Evolutionary conservation across 2,888 invertebrate genomes (phyloP).

Genomic region (Meghimatium bilineatum): DNA sequence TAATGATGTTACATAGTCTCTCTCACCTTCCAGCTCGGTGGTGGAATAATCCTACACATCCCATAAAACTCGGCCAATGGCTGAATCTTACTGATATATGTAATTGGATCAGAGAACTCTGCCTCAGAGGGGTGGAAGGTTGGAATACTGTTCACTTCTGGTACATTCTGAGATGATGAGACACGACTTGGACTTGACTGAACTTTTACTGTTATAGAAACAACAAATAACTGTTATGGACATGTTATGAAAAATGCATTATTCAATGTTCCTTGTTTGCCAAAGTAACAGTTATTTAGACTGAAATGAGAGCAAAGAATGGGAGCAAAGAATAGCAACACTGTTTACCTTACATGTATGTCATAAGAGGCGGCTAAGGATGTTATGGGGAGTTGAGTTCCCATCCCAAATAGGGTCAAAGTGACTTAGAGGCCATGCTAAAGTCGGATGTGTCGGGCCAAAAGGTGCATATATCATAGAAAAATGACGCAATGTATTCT

Average conservation of each 20-base stretch:
- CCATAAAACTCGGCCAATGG: conserved; percentile 88
- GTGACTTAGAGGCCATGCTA: too few species aligned
- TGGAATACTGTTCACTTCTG: conserved; percentile 75
- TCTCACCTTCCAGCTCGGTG: conserved; percentile 78
- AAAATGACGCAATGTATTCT: too few species aligned
- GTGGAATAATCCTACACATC: conserved; percentile 91
- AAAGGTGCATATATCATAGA: too few species aligned
- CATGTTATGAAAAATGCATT: not conserved
- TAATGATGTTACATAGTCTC: not conserved
- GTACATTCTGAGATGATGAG: not conserved
- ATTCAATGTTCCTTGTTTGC: too few species aligned
- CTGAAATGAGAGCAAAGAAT: too few species aligned
- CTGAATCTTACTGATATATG: conserved; percentile 88
- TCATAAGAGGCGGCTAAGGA: too few species aligned
- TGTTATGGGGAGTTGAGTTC: too few species aligned
- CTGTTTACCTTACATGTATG: too few species aligned
- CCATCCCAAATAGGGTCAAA: too few species aligned
- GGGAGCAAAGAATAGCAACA: too few species aligned
- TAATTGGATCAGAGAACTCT: conserved; percentile 90
- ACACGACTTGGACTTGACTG: not conserved
- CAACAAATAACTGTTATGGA: not conserved
- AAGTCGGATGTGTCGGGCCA: too few species aligned
- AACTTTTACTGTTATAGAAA: conserved; percentile 5
- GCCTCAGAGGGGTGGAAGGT: conserved; percentile 87
- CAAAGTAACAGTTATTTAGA: too few species aligned